Evolutionary conservation across 2,888 invertebrate species (phyloP).

Genomic region (Heliconius erato): DNA sequence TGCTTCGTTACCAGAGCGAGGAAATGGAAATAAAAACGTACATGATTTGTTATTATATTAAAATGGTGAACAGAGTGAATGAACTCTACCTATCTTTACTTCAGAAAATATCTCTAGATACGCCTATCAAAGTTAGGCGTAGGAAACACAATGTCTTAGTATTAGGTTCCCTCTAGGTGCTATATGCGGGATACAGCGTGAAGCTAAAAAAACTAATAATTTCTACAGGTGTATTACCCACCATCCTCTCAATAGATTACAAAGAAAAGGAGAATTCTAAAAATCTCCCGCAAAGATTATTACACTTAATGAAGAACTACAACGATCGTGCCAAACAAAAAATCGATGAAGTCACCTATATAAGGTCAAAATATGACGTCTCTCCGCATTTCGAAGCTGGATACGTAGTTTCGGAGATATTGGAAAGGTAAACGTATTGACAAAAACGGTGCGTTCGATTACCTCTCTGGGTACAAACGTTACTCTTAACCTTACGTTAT

Average conservation of each 20-base stretch:
- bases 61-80: no score
- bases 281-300: slow-evolving; percentile 30
- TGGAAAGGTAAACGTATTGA: slow-evolving; percentile 58
- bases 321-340: slow-evolving; percentile 48
- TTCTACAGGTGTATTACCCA: not conserved
- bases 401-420: slow-evolving; percentile 62
- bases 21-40: no score
- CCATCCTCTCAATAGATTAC: not conserved
- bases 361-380: slow-evolving; percentile 60
- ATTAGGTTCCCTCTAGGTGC: not conserved
- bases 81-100: no score
- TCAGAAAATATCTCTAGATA: no score
- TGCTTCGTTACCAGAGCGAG: no score
- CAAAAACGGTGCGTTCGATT: not conserved
- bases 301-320: slow-evolving; percentile 51
- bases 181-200: no score
- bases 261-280: slow-evolving; percentile 13
- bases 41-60: no score
- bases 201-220: not conserved
- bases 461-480: not conserved
- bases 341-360: slow-evolving; percentile 31
- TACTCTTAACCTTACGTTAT: no score
- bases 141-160: not conserved
- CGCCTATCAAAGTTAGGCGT: no score
- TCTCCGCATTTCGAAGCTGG: slow-evolving; percentile 62